Evolutionary conservation across 2,797 vertebrate species (phyloP), one percentile per base, ranked within the genome.

Genomic region (Catostomus latipinnis): DNA sequence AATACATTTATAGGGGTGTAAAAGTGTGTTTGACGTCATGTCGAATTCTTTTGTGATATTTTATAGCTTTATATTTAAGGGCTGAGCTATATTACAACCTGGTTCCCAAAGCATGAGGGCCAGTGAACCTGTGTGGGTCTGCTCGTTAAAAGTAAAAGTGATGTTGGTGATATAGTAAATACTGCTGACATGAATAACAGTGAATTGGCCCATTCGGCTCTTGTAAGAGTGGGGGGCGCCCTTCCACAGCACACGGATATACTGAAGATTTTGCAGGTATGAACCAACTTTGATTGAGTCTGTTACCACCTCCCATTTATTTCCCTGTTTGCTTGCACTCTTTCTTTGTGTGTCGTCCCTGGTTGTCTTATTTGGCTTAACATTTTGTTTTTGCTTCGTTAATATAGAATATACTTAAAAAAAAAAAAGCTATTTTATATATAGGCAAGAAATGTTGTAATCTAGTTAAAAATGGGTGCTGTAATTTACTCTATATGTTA

Each of bases 71-170:
- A 10, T 58, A 52, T 58, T 48, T 22, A 76, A 22, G n/a, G 0
- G 4, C 13, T 46, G 6, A 50, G 9, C 3, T n/a, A 13, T 3
- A 4, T 1, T 5, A 50, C 12, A 11, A 11, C 6, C 6, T 66
- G 49, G 34, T 46, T 74, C 58, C 57, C 34, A 34, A 76, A 49
- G 52, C 18, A 49, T 2, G 11, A 34, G 68, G 66, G 80, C 74
- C 94, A 94, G 98, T 98, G 96, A 99, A 97, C 97, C 96, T 97
- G 96, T 98, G 97, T 94, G 94, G 96, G 96, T 98, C 96, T 97
- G 97, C 94, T 89, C 92, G 90, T 22, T 22, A 22, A 22, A 22
- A 22, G 22, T 93, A 57, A 89, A 80, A 88, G 84, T 87, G 65
- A 88, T 93, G 90, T 86, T 92, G 73, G 91, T 92, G 74, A 71